Conservation (phyloP, 2,797 vertebrate genomes). For the Etheostoma nigrum region DNA sequence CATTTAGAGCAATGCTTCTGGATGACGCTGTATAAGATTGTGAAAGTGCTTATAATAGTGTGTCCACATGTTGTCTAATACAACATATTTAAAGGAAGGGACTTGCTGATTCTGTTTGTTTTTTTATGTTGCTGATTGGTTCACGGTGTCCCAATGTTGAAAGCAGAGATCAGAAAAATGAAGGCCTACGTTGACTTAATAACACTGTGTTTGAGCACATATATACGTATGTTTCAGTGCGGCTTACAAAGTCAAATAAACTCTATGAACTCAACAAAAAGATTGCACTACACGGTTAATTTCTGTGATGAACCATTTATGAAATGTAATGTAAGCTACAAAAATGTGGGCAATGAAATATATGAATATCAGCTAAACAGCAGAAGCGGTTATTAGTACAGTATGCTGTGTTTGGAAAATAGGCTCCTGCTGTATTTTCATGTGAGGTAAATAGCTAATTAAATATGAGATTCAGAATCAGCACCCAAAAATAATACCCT, state of each 20-base stretch:
- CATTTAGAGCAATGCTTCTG: neutral
- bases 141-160: neutral
- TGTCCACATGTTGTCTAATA: neutral
- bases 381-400: conserved; percentile 13
- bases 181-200: neutral
- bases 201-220: neutral
- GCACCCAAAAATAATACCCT: too few species aligned
- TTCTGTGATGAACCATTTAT: neutral
- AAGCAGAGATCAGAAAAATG: neutral
- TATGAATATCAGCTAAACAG: conserved; percentile 12
- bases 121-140: neutral
- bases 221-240: neutral
- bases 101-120: neutral
- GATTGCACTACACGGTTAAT: neutral
- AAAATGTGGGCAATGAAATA: conserved; percentile 7
- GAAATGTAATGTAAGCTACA: neutral
- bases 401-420: too few species aligned
- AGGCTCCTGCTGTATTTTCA: too few species aligned
- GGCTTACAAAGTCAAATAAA: neutral
- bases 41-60: neutral
- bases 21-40: neutral
- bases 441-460: too few species aligned
- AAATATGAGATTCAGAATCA: too few species aligned
- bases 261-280: neutral
- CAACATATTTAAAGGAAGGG: neutral